phyloP scores from a whole-genome alignment of 2,888 invertebrate genomes.

The Nebria salina region DNA sequence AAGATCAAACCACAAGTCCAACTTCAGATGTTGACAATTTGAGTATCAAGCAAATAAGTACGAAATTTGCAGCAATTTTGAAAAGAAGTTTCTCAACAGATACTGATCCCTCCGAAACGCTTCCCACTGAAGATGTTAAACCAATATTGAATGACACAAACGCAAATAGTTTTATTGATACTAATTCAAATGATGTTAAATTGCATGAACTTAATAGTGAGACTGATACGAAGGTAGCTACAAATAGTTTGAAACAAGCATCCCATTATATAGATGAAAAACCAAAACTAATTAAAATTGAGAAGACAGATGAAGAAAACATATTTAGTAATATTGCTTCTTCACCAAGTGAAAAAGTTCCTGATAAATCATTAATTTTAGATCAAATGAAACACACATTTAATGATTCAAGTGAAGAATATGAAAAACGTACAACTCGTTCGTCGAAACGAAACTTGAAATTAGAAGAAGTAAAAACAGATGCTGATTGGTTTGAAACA shows the following conservation, averaged over 20 bases:
- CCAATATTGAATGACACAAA: constrained; percentile 48
- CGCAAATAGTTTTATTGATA: constrained; percentile 47
- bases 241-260: constrained; percentile 14
- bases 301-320: constrained; percentile 50
- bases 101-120: constrained; percentile 55
- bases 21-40: constrained; percentile 39
- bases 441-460: constrained; percentile 50
- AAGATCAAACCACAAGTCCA: constrained; percentile 31
- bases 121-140: constrained; percentile 56
- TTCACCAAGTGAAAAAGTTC: constrained; percentile 61
- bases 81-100: constrained; percentile 48
- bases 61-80: constrained; percentile 43
- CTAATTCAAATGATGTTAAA: constrained; percentile 42
- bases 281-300: constrained; percentile 31
- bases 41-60: constrained; percentile 48
- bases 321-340: constrained; percentile 46
- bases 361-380: constrained; percentile 66
- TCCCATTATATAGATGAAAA: constrained; percentile 45
- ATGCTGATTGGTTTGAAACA: neutral
- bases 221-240: constrained; percentile 18
- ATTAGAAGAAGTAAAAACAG: constrained; percentile 42
- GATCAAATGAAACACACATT: constrained; percentile 71
- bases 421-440: constrained; percentile 51
- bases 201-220: constrained; percentile 30
- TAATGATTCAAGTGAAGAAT: constrained; percentile 55